Percentiles rank a stretch among this genome's conserved stretches.
Conservation (phyloP, 1,140 invertebrate species). For the Bilobella aurantiaca region DNA sequence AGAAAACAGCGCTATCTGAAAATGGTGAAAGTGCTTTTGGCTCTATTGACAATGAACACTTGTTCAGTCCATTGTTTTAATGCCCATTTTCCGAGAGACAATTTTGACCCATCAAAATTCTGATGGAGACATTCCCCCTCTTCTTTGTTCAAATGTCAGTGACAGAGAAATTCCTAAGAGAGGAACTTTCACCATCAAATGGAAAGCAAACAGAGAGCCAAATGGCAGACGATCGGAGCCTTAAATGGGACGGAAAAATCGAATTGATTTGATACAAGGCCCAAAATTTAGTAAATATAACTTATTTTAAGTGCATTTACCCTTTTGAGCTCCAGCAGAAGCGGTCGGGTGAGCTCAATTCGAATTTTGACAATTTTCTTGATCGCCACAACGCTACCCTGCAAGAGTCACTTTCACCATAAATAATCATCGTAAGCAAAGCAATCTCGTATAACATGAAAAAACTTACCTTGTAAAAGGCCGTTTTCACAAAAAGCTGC, state of each 20-base stretch:
- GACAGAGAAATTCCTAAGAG: background rate
- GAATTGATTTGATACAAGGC: background rate
- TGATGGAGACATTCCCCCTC: background rate
- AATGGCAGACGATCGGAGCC: background rate
- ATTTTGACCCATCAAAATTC: background rate
- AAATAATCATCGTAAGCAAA: too few relatives aligned
- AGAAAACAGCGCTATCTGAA: too few relatives aligned
- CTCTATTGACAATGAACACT: background rate
- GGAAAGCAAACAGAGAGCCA: background rate
- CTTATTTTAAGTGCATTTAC: slow-evolving; percentile 40
- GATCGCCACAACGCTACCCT: slow-evolving; percentile 71
- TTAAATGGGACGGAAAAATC: too few relatives aligned
- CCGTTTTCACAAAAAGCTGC: slow-evolving; percentile 75
- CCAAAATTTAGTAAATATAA: background rate
- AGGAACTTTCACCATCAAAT: background rate
- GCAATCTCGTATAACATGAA: too few relatives aligned
- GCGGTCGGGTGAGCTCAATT: slow-evolving; percentile 70
- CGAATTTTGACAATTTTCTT: slow-evolving; percentile 63
- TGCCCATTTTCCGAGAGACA: background rate
- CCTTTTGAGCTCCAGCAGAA: slow-evolving; percentile 80
- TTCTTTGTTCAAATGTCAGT: background rate
- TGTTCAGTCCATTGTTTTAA: background rate
- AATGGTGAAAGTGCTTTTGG: background rate
- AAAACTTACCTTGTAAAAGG: slow-evolving; percentile 72
- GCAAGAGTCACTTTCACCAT: slow-evolving; percentile 35